These are phyloP conservation scores for Ectemnius continuus DNA, from an alignment of 2,888 invertebrate genomes.

Conservation along the genomic window DNA sequence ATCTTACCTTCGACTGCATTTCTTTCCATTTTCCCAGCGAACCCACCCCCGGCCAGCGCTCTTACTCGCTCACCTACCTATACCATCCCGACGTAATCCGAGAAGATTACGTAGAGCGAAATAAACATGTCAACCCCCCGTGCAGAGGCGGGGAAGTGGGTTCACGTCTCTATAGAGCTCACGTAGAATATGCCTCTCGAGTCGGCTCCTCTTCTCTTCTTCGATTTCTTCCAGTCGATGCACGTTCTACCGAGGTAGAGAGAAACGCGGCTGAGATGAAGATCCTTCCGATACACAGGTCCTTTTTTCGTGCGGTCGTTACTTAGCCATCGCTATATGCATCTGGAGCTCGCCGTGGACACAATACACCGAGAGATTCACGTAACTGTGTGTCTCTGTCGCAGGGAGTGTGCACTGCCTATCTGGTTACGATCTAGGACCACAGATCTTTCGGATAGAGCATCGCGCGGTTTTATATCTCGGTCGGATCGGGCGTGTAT, in stretches of 20 bases:
- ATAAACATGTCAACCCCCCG: constrained; percentile 72
- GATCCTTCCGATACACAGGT: constrained; percentile 45
- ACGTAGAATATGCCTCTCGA: constrained; percentile 42
- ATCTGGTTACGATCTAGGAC: constrained; percentile 51
- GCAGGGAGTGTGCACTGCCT: constrained; percentile 7
- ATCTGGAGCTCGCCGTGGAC: not conserved
- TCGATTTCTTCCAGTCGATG: constrained; percentile 11
- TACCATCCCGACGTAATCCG: constrained; percentile 65
- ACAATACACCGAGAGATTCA: not conserved
- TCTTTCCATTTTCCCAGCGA: constrained; percentile 37
- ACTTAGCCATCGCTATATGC: constrained; percentile 45
- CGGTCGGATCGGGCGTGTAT: constrained; percentile 25
- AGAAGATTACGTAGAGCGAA: constrained; percentile 70
- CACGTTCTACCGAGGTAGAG: constrained; percentile 24
- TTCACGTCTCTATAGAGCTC: constrained; percentile 61
- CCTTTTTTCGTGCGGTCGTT: constrained; percentile 32
- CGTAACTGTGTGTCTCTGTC: no score
- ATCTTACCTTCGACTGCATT: constrained; percentile 38
- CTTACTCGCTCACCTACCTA: constrained; percentile 14
- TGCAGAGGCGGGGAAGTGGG: constrained; percentile 57
- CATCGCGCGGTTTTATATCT: constrained; percentile 24
- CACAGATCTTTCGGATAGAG: constrained; percentile 35
- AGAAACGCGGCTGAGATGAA: constrained; percentile 28
- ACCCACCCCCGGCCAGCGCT: constrained; percentile 17
- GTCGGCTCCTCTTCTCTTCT: constrained; percentile 33